Evolutionary conservation across 2,113 vertebrate species (phyloP).

Genomic region (Dipodomys spectabilis): DNA sequence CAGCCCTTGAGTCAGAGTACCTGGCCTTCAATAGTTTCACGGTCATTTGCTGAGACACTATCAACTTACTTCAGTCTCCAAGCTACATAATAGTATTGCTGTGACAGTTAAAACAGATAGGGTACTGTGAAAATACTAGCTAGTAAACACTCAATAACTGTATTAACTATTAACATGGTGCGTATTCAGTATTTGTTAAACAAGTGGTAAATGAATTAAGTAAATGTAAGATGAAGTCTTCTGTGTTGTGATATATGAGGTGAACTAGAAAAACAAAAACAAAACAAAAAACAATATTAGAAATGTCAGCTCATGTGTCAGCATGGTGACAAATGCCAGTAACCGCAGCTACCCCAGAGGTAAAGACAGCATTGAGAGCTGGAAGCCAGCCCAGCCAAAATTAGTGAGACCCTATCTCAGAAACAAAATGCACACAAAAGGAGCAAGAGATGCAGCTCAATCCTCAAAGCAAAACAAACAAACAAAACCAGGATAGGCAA

Average conservation of each 20-base stretch:
- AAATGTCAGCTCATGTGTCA: too few relatives aligned
- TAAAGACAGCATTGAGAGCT: too few relatives aligned
- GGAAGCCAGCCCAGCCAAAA: too few relatives aligned
- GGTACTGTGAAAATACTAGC: not conserved
- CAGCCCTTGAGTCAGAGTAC: not conserved
- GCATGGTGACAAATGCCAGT: too few relatives aligned
- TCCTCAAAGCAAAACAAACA: too few relatives aligned
- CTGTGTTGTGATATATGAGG: not conserved
- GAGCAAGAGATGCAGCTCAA: too few relatives aligned
- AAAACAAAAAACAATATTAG: not conserved
- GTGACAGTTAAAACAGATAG: not conserved
- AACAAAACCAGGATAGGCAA: too few relatives aligned
- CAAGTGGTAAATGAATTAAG: not conserved
- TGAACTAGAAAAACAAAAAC: not conserved
- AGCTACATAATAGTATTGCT: not conserved
- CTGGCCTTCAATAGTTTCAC: not conserved
- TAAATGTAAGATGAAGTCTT: not conserved
- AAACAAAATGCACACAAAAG: too few relatives aligned
- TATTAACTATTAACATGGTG: not conserved
- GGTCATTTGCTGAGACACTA: not conserved
- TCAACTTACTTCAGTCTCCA: not conserved
- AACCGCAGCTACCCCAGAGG: too few relatives aligned
- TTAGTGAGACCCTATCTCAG: too few relatives aligned
- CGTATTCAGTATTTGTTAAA: conserved; percentile 23
- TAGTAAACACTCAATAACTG: not conserved